A percentile compares a stretch with the other conserved stretches of the same genome.
Evolutionary conservation across 2,888 invertebrate species (phyloP).

Genomic region (Caenorhabditis japonica): DNA sequence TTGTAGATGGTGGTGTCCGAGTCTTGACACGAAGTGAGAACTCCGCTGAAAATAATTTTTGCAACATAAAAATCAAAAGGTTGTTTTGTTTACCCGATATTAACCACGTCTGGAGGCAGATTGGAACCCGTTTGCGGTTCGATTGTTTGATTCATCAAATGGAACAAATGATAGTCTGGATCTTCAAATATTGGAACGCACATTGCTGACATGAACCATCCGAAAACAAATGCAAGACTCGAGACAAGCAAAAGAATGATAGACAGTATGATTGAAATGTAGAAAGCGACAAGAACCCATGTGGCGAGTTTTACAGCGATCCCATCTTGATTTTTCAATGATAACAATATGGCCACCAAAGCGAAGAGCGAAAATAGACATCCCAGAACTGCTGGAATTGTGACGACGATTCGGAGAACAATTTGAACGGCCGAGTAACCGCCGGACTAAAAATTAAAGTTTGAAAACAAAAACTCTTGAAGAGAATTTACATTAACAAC

Average conservation of each 20-base stretch:
- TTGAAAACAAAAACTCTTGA: not conserved
- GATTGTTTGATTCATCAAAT: constrained; percentile 36
- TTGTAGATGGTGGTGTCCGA: constrained; percentile 23
- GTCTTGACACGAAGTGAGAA: constrained; percentile 15
- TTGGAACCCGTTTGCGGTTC: not conserved
- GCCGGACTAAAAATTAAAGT: constrained; percentile 36
- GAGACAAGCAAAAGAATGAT: constrained; percentile 27
- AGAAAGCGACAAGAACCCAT: constrained; percentile 24
- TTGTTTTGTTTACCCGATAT: constrained; percentile 43
- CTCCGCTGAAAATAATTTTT: constrained; percentile 15
- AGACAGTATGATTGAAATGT: constrained; percentile 21
- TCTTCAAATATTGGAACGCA: constrained; percentile 61
- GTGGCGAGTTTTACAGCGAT: constrained; percentile 7
- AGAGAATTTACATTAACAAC: constrained; percentile 26
- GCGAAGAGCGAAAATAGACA: constrained; percentile 51
- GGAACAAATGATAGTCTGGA: constrained; percentile 42
- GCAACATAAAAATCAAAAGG: no score
- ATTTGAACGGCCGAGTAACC: constrained; percentile 36
- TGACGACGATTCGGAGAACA: constrained; percentile 27
- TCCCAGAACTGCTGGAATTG: constrained; percentile 44
- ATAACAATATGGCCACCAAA: constrained; percentile 30
- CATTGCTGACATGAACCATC: constrained; percentile 58
- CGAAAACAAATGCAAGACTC: constrained; percentile 52
- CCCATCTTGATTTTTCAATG: constrained; percentile 20
- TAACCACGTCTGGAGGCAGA: constrained; percentile 17